Conservation (phyloP, 2,113 vertebrate species). For the Campylomormyrus numenius region DNA sequence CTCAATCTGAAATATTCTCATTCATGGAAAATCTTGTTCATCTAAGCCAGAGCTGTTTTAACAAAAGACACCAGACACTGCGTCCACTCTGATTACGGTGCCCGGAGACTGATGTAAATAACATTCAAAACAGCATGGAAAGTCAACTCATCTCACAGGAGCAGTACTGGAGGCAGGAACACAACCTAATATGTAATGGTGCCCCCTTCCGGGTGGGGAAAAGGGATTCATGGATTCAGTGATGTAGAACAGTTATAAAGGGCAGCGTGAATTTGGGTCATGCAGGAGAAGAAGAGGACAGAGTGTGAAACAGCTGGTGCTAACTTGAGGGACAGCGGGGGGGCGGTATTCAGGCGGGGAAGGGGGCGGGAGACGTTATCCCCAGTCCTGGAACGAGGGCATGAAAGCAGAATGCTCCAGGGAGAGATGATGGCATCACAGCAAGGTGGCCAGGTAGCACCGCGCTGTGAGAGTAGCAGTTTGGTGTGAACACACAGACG, state of each 20-base stretch:
- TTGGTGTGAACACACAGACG: constrained; percentile 53
- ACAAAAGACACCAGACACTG: neutral
- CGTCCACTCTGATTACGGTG: neutral
- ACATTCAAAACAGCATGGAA: constrained; percentile 9
- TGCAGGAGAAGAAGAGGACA: neutral
- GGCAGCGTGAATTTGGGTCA: constrained; percentile 19
- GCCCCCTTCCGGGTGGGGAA: neutral
- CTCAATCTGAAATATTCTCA: neutral
- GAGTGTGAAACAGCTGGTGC: constrained; percentile 11
- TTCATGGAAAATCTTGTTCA: neutral
- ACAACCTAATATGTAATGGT: neutral
- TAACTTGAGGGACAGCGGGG: neutral
- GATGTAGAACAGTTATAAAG: constrained; percentile 23
- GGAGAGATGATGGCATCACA: constrained; percentile 36
- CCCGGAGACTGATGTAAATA: constrained; percentile 3
- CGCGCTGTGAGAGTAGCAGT: constrained; percentile 55
- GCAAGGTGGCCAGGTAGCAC: constrained; percentile 49
- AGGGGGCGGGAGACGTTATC: neutral
- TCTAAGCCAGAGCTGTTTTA: neutral
- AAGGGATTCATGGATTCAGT: neutral
- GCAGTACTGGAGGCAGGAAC: neutral
- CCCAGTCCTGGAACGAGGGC: neutral
- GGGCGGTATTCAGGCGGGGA: neutral
- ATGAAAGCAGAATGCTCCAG: neutral
- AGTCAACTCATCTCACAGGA: neutral